These are phyloP conservation scores for Phrynocephalus vlangalii DNA, from an alignment of 2,797 vertebrate genomes.

Conservation along the genomic window DNA sequence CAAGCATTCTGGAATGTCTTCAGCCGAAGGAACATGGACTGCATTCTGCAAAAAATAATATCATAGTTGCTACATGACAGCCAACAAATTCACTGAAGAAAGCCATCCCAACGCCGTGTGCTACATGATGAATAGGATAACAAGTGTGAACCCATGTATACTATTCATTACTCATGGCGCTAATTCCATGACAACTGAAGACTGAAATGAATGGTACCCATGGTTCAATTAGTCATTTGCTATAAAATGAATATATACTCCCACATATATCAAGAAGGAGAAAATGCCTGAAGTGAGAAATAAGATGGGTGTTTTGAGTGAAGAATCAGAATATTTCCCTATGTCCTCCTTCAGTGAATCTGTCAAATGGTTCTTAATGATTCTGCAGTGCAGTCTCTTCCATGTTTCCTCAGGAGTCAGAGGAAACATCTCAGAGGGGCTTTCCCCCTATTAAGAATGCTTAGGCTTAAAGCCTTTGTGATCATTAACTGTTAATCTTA, in stretches of 20 bases:
- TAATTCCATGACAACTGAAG: background rate
- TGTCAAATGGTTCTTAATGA: conserved; percentile 62
- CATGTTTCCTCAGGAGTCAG: conserved; percentile 50
- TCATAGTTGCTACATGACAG: background rate
- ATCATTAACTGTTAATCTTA: conserved; percentile 63
- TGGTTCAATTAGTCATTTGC: background rate
- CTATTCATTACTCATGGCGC: background rate
- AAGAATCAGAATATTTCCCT: conserved; percentile 54
- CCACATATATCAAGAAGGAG: conserved; percentile 32
- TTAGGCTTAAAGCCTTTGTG: conserved; percentile 52
- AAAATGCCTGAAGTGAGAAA: conserved; percentile 37
- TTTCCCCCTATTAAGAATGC: background rate
- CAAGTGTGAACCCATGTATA: too few species aligned
- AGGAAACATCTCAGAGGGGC: background rate
- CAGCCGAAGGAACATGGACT: too few species aligned
- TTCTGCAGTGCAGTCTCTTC: background rate
- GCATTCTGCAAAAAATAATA: too few species aligned
- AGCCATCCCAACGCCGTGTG: background rate
- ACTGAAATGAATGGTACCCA: background rate
- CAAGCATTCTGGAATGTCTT: background rate
- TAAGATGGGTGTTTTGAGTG: conserved; percentile 57
- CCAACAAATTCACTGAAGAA: background rate
- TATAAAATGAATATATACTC: background rate
- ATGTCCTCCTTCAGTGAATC: conserved; percentile 33
- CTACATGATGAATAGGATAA: background rate